Conservation (phyloP, 2,888 invertebrate species). For the Oligia strigilis region DNA sequence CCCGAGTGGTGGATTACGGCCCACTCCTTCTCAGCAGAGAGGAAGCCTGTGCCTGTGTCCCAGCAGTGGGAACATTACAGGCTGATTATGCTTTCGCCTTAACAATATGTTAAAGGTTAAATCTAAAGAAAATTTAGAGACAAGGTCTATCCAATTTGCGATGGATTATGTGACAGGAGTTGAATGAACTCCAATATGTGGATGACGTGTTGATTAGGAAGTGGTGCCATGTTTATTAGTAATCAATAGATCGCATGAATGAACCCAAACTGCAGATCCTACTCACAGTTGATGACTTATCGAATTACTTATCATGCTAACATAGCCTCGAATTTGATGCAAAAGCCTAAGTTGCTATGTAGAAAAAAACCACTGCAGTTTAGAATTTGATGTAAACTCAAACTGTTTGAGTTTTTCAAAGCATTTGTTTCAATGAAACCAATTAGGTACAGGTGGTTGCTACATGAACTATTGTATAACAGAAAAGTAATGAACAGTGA, state of each 20-base stretch:
- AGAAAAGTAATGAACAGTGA: too few species aligned
- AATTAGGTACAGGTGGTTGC: too few species aligned
- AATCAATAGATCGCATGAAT: background rate
- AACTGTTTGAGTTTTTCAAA: too few species aligned
- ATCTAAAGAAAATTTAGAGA: slow-evolving; percentile 42
- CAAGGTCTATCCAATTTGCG: slow-evolving; percentile 61
- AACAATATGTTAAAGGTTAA: slow-evolving; percentile 9
- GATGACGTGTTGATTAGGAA: background rate
- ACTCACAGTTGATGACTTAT: background rate
- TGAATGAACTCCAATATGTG: slow-evolving; percentile 37
- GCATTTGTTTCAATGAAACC: too few species aligned
- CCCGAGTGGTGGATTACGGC: background rate
- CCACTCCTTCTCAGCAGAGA: background rate
- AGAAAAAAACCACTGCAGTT: background rate
- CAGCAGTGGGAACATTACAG: background rate
- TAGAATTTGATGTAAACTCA: background rate
- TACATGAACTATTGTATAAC: too few species aligned
- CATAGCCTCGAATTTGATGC: background rate
- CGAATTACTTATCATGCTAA: background rate
- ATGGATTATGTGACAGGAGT: slow-evolving; percentile 34
- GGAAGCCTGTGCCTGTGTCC: background rate
- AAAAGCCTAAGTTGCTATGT: background rate
- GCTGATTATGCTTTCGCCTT: background rate
- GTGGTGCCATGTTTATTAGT: background rate
- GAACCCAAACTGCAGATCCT: background rate